These are phyloP conservation scores for Lasaia peninsularis DNA, from an alignment of 1,140 invertebrate genomes.

Conservation along the genomic window DNA sequence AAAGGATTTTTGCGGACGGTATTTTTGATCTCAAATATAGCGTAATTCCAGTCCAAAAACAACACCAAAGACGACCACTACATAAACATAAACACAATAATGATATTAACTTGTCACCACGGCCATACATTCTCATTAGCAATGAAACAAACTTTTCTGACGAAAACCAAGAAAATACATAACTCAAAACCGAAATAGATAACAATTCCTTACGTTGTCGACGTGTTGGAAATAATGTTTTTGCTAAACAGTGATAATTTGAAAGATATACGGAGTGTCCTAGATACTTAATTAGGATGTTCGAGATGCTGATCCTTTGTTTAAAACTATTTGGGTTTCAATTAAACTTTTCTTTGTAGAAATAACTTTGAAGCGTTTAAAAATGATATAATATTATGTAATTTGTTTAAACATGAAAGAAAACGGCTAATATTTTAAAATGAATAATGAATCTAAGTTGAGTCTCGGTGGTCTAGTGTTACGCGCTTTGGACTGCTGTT, in stretches of 20 bases:
- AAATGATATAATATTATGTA: no score
- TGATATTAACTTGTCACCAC: conserved; percentile 19
- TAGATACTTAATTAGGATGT: neutral
- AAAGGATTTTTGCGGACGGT: no score
- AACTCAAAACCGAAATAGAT: conserved; percentile 22
- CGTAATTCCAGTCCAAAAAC: conserved; percentile 5
- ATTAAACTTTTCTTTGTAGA: no score
- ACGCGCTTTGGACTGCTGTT: no score
- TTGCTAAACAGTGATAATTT: conserved; percentile 13
- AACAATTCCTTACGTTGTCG: neutral
- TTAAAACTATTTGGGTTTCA: no score
- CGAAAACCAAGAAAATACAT: conserved; percentile 21
- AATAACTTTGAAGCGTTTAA: no score
- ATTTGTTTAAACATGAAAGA: no score
- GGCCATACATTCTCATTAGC: conserved; percentile 18
- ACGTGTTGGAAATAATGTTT: conserved; percentile 1
- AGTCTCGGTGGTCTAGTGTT: no score
- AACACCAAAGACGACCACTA: neutral
- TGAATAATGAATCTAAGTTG: no score
- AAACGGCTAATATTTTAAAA: no score
- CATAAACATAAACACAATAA: neutral
- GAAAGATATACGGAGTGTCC: neutral
- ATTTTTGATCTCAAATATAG: no score
- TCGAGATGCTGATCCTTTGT: neutral
- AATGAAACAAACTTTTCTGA: conserved; percentile 19